Conservation (phyloP, 2,113 vertebrate genomes). For the Psophia crepitans region DNA sequence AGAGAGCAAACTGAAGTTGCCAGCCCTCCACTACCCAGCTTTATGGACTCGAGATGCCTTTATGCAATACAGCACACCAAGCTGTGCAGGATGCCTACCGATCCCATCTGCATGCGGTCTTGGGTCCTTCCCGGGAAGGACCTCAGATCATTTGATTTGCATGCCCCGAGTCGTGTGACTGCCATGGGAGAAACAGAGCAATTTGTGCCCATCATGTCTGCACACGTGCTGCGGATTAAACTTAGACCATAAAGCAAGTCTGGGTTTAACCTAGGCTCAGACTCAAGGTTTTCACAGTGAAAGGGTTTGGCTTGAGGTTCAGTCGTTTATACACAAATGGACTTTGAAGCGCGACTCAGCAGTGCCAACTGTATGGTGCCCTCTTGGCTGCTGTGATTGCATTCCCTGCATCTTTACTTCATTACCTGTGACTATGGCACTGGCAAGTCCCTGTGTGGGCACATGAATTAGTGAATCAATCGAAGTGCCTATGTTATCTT, state of each 20-base stretch:
- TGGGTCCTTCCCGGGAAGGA: not conserved
- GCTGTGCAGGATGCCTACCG: not conserved
- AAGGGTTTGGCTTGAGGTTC: not conserved
- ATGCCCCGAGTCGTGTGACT: not conserved
- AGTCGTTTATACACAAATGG: not conserved
- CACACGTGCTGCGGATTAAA: not conserved
- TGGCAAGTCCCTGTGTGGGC: not conserved
- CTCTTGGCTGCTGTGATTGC: not conserved
- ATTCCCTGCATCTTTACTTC: not conserved
- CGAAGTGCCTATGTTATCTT: not conserved
- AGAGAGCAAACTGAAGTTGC: not conserved
- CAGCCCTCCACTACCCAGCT: not conserved
- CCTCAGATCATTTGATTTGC: not conserved
- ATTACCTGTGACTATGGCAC: not conserved
- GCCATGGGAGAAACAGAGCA: rapidly evolving
- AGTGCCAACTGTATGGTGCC: not conserved
- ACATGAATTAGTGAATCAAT: not conserved
- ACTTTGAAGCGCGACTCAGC: not conserved
- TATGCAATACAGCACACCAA: not conserved
- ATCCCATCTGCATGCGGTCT: not conserved
- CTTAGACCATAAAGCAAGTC: not conserved
- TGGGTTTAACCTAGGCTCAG: not conserved
- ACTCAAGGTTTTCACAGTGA: not conserved
- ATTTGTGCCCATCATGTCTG: not conserved
- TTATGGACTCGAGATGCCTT: not conserved